Evolutionary conservation across 2,888 invertebrate species (phyloP).

Genomic region (Drepana falcataria): DNA sequence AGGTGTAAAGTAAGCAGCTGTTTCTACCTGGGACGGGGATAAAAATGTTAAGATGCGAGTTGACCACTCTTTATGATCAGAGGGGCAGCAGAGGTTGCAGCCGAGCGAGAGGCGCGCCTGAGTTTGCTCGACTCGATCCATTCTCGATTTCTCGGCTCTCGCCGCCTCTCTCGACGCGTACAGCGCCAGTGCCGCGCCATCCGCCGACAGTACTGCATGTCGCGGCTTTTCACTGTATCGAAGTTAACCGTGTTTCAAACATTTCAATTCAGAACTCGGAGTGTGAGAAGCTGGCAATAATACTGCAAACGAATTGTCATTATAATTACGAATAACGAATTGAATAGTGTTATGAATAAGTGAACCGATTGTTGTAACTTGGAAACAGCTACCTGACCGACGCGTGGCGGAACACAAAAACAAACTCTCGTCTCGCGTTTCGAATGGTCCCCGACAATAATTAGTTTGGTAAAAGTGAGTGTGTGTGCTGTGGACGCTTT

Average conservation of each 20-base stretch:
- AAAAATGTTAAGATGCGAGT: conserved; percentile 42
- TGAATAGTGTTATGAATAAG: conserved; percentile 58
- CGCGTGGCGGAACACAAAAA: conserved; percentile 65
- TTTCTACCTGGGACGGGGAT: conserved; percentile 34
- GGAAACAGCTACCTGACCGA: conserved; percentile 37
- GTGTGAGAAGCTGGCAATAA: conserved; percentile 42
- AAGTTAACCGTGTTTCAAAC: conserved; percentile 36
- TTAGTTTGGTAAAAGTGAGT: conserved; percentile 76
- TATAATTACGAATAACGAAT: conserved; percentile 53
- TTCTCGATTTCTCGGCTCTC: conserved; percentile 48
- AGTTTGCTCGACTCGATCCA: conserved; percentile 42
- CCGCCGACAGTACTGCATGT: conserved; percentile 48
- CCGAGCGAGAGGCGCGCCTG: conserved; percentile 54
- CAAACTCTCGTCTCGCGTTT: conserved; percentile 63
- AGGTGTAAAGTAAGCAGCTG: conserved; percentile 1
- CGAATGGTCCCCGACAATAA: conserved; percentile 63
- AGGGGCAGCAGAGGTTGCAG: conserved; percentile 24
- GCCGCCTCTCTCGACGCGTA: not conserved
- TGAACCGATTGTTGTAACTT: conserved; percentile 31
- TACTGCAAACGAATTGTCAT: conserved; percentile 35
- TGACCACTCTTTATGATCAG: conserved; percentile 39
- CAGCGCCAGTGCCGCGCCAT: conserved; percentile 59
- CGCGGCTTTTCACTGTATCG: conserved; percentile 30
- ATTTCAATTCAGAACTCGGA: conserved; percentile 41
- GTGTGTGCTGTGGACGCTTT: conserved; percentile 68